Percentiles rank a stretch among this genome's conserved stretches.
These are phyloP conservation scores for Thomomys bottae DNA, from an alignment of 2,113 vertebrate genomes.

Conservation along the genomic window DNA sequence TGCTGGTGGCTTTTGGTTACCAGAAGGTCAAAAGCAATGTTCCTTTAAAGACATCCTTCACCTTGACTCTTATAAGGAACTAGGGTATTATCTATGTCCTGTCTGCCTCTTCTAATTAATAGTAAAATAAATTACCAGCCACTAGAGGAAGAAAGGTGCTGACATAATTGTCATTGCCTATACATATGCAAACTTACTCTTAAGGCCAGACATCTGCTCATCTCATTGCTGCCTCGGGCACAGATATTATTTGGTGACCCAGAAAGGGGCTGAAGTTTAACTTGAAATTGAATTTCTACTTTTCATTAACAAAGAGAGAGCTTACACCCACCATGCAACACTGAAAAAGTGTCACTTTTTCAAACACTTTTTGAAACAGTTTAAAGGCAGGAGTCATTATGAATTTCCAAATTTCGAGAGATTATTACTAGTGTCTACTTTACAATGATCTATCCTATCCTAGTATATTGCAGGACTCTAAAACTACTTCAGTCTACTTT, in stretches of 20 bases:
- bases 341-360: not conserved
- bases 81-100: not conserved
- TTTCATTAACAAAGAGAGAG: slow-evolving; percentile 5
- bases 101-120: not conserved
- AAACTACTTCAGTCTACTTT: not conserved
- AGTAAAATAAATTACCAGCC: not conserved
- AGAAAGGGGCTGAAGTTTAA: not conserved
- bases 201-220: not conserved
- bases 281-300: slow-evolving; percentile 10
- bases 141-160: not conserved
- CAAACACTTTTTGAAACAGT: not conserved
- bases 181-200: rapidly evolving
- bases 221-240: not conserved
- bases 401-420: not conserved
- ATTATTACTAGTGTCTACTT: not conserved
- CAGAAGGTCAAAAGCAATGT: not conserved
- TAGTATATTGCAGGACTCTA: not conserved
- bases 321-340: not conserved
- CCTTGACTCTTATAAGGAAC: not conserved
- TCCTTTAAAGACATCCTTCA: not conserved
- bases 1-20: no score
- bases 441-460: not conserved
- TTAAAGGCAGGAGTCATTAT: not conserved
- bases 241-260: not conserved
- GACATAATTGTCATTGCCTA: no score